These are phyloP conservation scores for Lota lota DNA, from an alignment of 2,113 vertebrate species.

Conservation along the genomic window DNA sequence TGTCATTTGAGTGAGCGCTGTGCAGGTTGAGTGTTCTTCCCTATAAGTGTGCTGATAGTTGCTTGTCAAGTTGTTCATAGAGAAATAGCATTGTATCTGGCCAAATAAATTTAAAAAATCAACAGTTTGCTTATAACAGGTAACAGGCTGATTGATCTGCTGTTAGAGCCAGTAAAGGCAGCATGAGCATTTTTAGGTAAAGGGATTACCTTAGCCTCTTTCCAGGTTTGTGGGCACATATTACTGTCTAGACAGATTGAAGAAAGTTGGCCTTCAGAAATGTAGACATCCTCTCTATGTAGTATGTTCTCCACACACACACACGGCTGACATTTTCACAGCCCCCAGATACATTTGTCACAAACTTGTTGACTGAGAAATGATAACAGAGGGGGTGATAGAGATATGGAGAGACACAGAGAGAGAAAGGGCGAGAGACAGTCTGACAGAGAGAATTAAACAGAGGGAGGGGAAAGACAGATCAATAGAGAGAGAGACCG, in stretches of 20 bases:
- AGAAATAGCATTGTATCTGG: slow-evolving; percentile 5
- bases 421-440: slow-evolving; percentile 7
- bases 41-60: slow-evolving; percentile 1
- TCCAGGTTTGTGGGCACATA: background rate
- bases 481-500: background rate
- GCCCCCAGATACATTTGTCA: slow-evolving; percentile 34
- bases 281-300: too few species aligned
- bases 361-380: slow-evolving; percentile 10
- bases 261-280: too few species aligned
- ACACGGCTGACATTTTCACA: slow-evolving; percentile 29
- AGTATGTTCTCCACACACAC: background rate
- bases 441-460: background rate
- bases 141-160: background rate
- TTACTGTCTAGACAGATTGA: background rate
- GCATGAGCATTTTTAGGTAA: background rate
- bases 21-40: background rate
- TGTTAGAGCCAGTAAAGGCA: background rate
- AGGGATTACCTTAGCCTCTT: slow-evolving; percentile 3
- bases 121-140: slow-evolving; percentile 5
- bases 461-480: too few species aligned
- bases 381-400: slow-evolving; percentile 9
- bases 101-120: background rate
- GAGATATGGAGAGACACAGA: slow-evolving; percentile 8
- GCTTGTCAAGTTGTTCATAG: background rate
- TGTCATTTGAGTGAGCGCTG: background rate